phyloP scores from a whole-genome alignment of 2,888 invertebrate species.

The Drosophila villosipedis region DNA sequence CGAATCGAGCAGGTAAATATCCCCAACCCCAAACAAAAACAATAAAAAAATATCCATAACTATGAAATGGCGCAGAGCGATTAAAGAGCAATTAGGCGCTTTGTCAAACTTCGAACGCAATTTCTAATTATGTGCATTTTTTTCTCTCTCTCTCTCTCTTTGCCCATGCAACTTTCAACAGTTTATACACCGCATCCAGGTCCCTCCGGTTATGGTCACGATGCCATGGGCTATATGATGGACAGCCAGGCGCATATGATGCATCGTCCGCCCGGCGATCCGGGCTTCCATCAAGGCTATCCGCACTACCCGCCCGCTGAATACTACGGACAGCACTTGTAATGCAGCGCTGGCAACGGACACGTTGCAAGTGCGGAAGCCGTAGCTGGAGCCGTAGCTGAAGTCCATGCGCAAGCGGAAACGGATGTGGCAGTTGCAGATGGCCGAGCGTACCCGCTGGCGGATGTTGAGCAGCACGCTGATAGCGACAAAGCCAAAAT shows the following conservation, averaged over 20 bases:
- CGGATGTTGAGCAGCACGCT: slow-evolving; percentile 56
- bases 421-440: slow-evolving; percentile 1
- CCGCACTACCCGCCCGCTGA: slow-evolving; percentile 95
- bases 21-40: not conserved
- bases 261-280: slow-evolving; percentile 97
- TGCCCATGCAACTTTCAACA: slow-evolving; percentile 78
- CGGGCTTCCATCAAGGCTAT: slow-evolving; percentile 97
- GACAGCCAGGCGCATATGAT: slow-evolving; percentile 98
- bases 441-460: slow-evolving; percentile 18
- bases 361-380: slow-evolving; percentile 31
- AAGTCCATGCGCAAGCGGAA: slow-evolving; percentile 17
- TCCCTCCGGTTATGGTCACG: slow-evolving; percentile 98
- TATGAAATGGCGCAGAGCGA: slow-evolving; percentile 56
- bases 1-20: slow-evolving; percentile 98
- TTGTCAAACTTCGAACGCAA: slow-evolving; percentile 54
- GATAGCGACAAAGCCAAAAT: slow-evolving; percentile 79
- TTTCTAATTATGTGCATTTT: slow-evolving; percentile 76
- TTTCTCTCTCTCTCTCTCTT: slow-evolving; percentile 41
- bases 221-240: slow-evolving; percentile 99
- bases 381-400: slow-evolving; percentile 17
- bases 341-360: slow-evolving; percentile 85
- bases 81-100: slow-evolving; percentile 34
- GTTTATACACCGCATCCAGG: slow-evolving; percentile 97
- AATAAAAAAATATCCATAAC: slow-evolving; percentile 68
- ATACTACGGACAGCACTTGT: slow-evolving; percentile 97